Base-by-base conservation (phyloP, 1,140 invertebrate species). In the Brachionus paranguensis region DNA sequence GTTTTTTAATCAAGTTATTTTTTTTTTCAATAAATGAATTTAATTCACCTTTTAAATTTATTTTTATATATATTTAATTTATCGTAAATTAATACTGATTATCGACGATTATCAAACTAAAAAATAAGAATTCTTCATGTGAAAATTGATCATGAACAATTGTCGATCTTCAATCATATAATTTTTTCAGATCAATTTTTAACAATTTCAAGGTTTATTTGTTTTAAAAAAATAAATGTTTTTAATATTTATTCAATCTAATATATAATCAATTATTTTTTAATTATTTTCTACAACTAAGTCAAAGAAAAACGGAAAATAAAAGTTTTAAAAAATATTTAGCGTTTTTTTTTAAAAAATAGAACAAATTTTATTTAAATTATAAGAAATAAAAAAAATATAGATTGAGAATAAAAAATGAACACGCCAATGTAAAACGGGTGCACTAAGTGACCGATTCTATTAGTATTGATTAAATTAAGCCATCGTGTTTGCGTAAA, bases 401-500 rank as follows among this genome's bases (percentile, higher is more conserved):
- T 27, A 10, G 53, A 60, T 60, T 60, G 53, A 60, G 53, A 60
- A 60, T 60, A 60, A 60, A 60, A 60, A 60, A 60, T 60, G 6
- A 60, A 60, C 53, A 60, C 53, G 53, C 10, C 53, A 60, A 20
- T 24, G 5, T 20, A 60, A 60, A 60, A 60, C 8, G 17, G 53
- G 53, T 60, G 7, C 17, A 60, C 53, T 60, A 60, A 20, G 53
- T 60, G 53, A 60, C 53, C 53, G 20, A 24, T 60, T 60, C 53
- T 60, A 24, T 20, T 60, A 20, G 20, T 60, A 60, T 60, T 60
- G 53, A 60, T 60, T 60, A 60, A 60, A 60, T 60, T 20, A 70
- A 70, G 37, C 65, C 27, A 70, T 70, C 72, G 72, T 76, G 72
- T 76, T 76, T 47, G 72, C 45, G 45, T 76, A 41, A 20, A 72